phyloP scores from a whole-genome alignment of 2,888 invertebrate species.

The Himalopsyche japonica region DNA sequence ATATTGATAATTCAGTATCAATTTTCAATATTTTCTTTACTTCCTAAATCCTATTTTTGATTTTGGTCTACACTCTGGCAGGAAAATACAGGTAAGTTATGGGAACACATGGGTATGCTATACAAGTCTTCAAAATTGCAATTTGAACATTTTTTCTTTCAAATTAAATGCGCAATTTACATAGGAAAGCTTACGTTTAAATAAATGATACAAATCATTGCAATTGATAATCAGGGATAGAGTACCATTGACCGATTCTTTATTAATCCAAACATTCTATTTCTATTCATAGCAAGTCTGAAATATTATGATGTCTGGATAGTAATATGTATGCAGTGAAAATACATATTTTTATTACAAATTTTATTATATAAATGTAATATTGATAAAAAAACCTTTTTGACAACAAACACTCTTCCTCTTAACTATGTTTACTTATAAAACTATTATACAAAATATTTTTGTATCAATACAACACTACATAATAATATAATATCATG shows the following conservation, averaged over 20 bases:
- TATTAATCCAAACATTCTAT: not conserved
- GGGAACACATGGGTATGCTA: conserved; percentile 28
- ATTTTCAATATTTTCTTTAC: not conserved
- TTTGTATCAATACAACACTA: not conserved
- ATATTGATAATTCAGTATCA: too few relatives aligned
- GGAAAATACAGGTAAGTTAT: not conserved
- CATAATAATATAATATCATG: not conserved
- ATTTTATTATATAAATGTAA: not conserved
- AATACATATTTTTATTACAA: not conserved
- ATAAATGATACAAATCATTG: not conserved
- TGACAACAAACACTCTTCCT: not conserved
- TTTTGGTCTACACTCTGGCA: not conserved
- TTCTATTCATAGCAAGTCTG: not conserved
- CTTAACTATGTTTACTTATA: not conserved
- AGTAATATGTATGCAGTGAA: not conserved
- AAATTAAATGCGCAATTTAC: not conserved
- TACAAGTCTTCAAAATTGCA: conserved; percentile 29
- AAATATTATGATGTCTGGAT: not conserved
- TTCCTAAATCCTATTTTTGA: not conserved
- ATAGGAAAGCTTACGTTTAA: not conserved
- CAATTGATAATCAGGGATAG: not conserved
- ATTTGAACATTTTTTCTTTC: conserved; percentile 21
- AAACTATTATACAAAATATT: not conserved
- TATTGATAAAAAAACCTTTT: not conserved
- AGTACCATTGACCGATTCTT: not conserved